These are phyloP conservation scores for Tetraneura akinire DNA, from an alignment of 1,140 invertebrate species.

Conservation along the genomic window DNA sequence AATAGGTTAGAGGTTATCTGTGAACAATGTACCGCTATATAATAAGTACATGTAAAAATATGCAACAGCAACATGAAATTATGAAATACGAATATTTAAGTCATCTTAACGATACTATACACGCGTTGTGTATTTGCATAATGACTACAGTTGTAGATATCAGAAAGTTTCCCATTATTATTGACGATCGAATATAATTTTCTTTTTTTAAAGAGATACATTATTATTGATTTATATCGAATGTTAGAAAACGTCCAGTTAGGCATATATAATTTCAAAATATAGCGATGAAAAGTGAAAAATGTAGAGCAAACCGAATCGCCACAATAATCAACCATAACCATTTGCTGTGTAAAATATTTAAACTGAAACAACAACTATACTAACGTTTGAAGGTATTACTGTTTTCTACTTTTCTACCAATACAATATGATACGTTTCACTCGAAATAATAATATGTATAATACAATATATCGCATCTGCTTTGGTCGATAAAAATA, in stretches of 20 bases:
- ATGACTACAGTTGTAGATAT: constrained; percentile 8
- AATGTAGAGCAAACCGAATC: constrained; percentile 48
- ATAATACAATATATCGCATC: background rate
- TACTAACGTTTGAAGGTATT: constrained; percentile 31
- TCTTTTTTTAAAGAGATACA: background rate
- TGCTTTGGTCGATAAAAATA: constrained; percentile 23
- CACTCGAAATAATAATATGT: background rate
- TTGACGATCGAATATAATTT: background rate
- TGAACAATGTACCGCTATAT: too few relatives aligned
- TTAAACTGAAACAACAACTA: constrained; percentile 20
- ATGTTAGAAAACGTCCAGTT: constrained; percentile 26
- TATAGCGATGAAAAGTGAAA: constrained; percentile 4
- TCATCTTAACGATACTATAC: too few relatives aligned
- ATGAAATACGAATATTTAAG: too few relatives aligned
- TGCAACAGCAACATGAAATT: too few relatives aligned
- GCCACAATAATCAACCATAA: constrained; percentile 36
- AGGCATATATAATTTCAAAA: constrained; percentile 5
- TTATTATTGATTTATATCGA: constrained; percentile 16
- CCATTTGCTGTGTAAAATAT: constrained; percentile 18
- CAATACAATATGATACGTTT: background rate
- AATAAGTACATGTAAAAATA: too few relatives aligned
- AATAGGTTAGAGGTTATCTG: too few relatives aligned
- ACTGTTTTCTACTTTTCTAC: constrained; percentile 7
- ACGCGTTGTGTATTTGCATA: background rate
- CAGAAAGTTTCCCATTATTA: background rate